Evolutionary conservation across 2,797 vertebrate species (phyloP).

Genomic region (Diceros bicornis): DNA sequence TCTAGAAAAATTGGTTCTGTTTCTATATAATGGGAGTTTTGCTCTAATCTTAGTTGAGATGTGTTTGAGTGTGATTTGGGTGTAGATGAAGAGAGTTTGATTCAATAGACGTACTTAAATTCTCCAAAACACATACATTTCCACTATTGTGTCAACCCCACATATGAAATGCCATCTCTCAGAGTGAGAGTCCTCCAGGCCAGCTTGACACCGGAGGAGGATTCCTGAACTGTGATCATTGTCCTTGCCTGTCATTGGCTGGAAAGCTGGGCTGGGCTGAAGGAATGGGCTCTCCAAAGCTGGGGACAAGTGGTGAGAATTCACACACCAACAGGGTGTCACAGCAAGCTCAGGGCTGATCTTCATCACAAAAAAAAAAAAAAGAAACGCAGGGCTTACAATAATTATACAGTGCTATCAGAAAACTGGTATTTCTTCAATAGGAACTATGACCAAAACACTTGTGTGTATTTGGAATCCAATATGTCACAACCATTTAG

Average conservation of each 20-base stretch:
- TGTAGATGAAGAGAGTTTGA: background rate
- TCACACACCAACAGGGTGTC: background rate
- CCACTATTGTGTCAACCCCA: background rate
- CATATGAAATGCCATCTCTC: background rate
- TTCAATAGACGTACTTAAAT: background rate
- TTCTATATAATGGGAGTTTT: background rate
- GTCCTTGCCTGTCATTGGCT: background rate
- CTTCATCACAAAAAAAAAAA: no score
- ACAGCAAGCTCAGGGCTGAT: no score
- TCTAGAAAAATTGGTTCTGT: background rate
- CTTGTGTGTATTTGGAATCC: background rate
- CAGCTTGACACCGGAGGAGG: rapidly evolving
- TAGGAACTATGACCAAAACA: background rate
- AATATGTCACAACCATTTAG: no score
- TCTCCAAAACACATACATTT: background rate
- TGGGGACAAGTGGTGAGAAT: background rate
- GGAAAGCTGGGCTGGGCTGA: background rate
- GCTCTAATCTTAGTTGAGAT: background rate
- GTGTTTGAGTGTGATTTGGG: background rate
- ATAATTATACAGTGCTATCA: background rate
- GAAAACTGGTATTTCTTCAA: background rate
- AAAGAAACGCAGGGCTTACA: background rate
- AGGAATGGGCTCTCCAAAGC: background rate
- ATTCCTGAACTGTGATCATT: background rate
- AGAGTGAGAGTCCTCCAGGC: background rate